Evolutionary conservation across 30 jellyfish, hydroid and myxozoan species (phyloP).

Genomic region (Cassiopea xamachana): DNA sequence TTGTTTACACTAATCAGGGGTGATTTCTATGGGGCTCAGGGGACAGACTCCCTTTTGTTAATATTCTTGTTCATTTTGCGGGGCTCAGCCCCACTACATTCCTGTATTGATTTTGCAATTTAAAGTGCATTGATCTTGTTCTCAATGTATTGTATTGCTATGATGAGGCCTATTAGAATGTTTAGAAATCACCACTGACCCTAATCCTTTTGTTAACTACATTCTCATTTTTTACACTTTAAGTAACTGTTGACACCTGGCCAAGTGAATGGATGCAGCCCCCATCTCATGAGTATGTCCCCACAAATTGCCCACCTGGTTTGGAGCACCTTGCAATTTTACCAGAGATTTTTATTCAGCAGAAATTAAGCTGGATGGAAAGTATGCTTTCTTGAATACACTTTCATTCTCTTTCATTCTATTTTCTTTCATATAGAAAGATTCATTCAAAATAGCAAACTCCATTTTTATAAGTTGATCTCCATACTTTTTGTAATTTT

Average conservation of each 20-base stretch:
- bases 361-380: conserved; percentile 61
- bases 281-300: conserved; percentile 41
- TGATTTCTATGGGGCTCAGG: too few species aligned
- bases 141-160: too few species aligned
- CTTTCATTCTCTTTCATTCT: neutral
- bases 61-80: too few species aligned
- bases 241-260: conserved; percentile 9
- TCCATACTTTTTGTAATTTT: too few species aligned
- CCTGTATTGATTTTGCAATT: too few species aligned
- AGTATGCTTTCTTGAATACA: conserved; percentile 5
- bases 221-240: neutral
- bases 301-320: conserved; percentile 70
- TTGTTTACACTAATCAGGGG: too few species aligned
- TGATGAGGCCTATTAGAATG: neutral
- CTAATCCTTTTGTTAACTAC: neutral
- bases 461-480: neutral
- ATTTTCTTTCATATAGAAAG: neutral
- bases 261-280: conserved; percentile 67
- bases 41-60: too few species aligned
- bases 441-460: neutral
- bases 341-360: conserved; percentile 57
- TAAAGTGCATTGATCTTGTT: too few species aligned
- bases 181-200: neutral
- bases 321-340: conserved; percentile 64
- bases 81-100: too few species aligned